Base-by-base conservation (phyloP, 2,888 invertebrate species). In the Drosophila quinaria region DNA sequence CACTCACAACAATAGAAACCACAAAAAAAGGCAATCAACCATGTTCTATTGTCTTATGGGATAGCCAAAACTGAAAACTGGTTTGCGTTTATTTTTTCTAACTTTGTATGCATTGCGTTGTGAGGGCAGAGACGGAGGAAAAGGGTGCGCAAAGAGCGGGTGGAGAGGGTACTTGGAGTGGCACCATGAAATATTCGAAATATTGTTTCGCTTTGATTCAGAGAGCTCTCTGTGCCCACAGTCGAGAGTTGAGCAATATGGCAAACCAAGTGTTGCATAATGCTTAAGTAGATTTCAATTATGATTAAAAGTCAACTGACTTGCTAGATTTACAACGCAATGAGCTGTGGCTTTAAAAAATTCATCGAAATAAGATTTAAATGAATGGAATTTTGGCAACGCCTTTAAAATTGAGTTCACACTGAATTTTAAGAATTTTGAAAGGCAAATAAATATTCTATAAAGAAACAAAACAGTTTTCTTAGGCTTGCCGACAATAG, bases 41-140 rank as follows among this genome's bases (percentile, higher is more conserved):
- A 67, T 71, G 69, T 82, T 82, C 82, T 88, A 75, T 82, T 81
- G 87, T 85, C 64, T 78, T 62, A 51, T 22, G 49, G 58, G 29
- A 58, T 29, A 70, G 33, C 51, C 37, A 58, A 52, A 69, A 58
- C 49, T 41, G 42, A 64, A 71, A 85, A 81, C 87, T 76, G 81
- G 84, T 83, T 87, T 78, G 10, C 11, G 19, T 52, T 44, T n/a
- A 35, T 35, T 9, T 33, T 37, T 37, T 22, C n/a, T 61, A 39
- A 37, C 33, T 63, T 51, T 61, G 59, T 59, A 49, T 63, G 70
- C 60, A 66, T 54, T 70, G 55, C 60, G 44, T 55, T 52, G 56
- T 44, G 39, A 29, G 13, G 5, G 22, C 13, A 15, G 22, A 22
- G 13, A 15, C 9, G 8, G 17, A 11, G 25, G 25, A n/a, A 4